phyloP scores from a whole-genome alignment of 2,113 vertebrate species.

The Oryzias celebensis region DNA sequence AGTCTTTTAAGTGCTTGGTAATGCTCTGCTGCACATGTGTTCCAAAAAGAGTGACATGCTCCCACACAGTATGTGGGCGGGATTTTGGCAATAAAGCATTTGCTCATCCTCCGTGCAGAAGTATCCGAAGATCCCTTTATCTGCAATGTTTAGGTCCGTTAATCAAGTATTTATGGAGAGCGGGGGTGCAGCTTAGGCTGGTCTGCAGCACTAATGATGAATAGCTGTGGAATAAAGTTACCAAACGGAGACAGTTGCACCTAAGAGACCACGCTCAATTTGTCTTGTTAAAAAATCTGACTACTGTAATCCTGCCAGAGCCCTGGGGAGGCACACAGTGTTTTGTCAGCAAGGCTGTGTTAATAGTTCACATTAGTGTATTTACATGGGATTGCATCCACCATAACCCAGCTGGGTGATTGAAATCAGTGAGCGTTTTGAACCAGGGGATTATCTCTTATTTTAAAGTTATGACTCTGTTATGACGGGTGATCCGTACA shows the following conservation, averaged over 20 bases:
- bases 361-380: constrained; percentile 72
- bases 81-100: constrained; percentile 69
- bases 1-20: constrained; percentile 55
- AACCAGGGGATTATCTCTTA: constrained; percentile 65
- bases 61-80: constrained; percentile 73
- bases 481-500: constrained; percentile 40
- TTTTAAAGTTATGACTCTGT: constrained; percentile 30
- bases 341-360: constrained; percentile 61
- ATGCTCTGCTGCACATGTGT: constrained; percentile 70
- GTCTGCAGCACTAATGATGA: constrained; percentile 64
- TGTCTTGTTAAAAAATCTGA: constrained; percentile 65
- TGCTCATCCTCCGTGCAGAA: constrained; percentile 60
- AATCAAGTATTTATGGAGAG: constrained; percentile 75
- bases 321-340: constrained; percentile 55
- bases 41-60: constrained; percentile 72
- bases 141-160: constrained; percentile 70
- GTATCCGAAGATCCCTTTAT: constrained; percentile 65
- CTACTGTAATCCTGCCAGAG: constrained; percentile 58
- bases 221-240: constrained; percentile 66
- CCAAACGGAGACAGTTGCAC: constrained; percentile 44
- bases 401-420: constrained; percentile 61
- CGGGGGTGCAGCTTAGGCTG: constrained; percentile 63
- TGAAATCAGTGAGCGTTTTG: constrained; percentile 54
- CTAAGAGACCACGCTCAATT: constrained; percentile 58
- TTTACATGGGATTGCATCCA: constrained; percentile 69